Base-by-base conservation (phyloP, 2,113 vertebrate genomes). In the Emydura subglobosa region DNA sequence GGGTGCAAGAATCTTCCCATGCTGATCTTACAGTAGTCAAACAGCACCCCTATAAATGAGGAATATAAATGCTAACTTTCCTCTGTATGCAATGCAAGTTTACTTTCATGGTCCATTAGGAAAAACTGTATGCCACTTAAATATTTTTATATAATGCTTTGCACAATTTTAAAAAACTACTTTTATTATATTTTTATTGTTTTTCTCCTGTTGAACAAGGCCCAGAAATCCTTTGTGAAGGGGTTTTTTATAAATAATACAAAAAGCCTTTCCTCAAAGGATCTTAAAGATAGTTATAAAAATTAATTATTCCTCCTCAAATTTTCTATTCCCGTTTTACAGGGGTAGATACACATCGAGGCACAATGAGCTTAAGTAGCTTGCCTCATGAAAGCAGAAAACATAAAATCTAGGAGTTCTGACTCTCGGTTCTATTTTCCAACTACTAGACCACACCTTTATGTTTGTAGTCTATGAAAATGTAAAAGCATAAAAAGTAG, bases 231-330 rank as follows among this genome's bases (percentile, higher is more conserved):
- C 78, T n/a, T 68, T 44, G 25, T 65, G 12, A 79, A 65, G 39
- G 49, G 10, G 7, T 10, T 4, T 57, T 25, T 5, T 0, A 2
- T 39, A 54, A 13, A 79, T 3, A 13, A 1, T 11, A 24, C 10
- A 54, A 34, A 82, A 29, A 55, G 34, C 29, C 54, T 51, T 91
- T 89, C 47, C 44, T 34, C 10, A 19, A 42, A 54, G 68, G 25
- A 27, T 5, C 17, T 78, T 12, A 49, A 84, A 50, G 7, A 83
- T 34, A 50, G 76, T 29, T 79, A 51, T 59, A 78, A 61, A 82
- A 79, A 68, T n/a, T 65, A 79, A 85, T 10, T 12, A 10, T 53
- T 53, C 51, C 83, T 55, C 61, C 49, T 3, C 27, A 65, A 76
- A 83, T 25, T 55, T 8, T n/a, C 49, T 25, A 6, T 21, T 6